Conservation (phyloP, 1,140 invertebrate species). For the Panonychus citri region DNA sequence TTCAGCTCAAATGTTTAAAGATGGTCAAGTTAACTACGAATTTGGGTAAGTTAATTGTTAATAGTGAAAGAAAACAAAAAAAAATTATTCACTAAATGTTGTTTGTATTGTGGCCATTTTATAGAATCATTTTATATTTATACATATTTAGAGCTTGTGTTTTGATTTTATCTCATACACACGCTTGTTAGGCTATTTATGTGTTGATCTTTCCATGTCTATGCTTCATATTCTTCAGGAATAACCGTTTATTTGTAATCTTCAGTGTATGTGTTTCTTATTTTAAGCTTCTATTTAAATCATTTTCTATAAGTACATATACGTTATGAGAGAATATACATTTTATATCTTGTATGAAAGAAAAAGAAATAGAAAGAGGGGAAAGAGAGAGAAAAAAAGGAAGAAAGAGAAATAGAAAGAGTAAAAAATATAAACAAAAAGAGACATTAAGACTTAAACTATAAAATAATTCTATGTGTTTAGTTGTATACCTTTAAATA, state of each 20-base stretch:
- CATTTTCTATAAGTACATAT: no score
- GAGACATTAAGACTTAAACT: not conserved
- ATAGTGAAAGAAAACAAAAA: not conserved
- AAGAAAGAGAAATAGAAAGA: not conserved
- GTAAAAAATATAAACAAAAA: not conserved
- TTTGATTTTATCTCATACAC: not conserved
- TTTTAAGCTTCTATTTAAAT: no score
- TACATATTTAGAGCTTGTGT: not conserved
- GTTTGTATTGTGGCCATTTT: not conserved
- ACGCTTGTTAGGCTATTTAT: not conserved
- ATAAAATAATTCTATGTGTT: not conserved
- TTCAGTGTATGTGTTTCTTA: no score
- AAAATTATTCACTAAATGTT: not conserved
- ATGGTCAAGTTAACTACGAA: conserved; percentile 33
- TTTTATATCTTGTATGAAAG: not conserved
- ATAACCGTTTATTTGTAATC: no score
- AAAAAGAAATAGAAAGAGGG: no score
- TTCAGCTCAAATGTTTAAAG: conserved; percentile 38
- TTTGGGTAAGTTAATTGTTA: conserved; percentile 36
- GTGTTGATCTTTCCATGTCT: no score
- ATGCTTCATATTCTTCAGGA: no score
- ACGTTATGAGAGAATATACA: not conserved
- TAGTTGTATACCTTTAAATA: conserved; percentile 40
- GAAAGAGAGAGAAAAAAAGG: not conserved
- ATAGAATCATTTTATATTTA: not conserved